phyloP scores from a whole-genome alignment of 2,888 invertebrate genomes.

The Drosophila emarginata region DNA sequence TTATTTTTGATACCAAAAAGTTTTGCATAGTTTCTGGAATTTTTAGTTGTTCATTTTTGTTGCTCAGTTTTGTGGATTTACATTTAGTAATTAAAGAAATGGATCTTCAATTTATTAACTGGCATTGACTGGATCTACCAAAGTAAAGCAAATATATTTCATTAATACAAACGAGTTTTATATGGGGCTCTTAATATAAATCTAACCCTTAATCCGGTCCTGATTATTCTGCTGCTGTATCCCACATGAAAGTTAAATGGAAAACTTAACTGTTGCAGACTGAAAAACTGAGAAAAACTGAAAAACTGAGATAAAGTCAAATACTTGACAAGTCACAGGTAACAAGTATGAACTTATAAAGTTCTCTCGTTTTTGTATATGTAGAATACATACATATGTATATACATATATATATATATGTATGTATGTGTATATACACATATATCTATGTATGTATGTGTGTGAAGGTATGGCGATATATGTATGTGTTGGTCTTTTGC shows the following conservation, averaged over 20 bases:
- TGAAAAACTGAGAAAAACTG: slow-evolving; percentile 31
- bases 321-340: slow-evolving; percentile 77
- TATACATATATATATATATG: background rate
- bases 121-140: no score
- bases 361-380: slow-evolving; percentile 39
- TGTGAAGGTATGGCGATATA: no score
- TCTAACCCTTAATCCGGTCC: background rate
- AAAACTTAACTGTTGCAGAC: slow-evolving; percentile 56
- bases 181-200: no score
- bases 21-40: no score
- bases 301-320: slow-evolving; percentile 71
- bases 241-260: slow-evolving; percentile 55
- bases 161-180: no score
- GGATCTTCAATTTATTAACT: no score
- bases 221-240: background rate
- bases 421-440: background rate
- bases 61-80: no score
- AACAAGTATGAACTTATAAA: slow-evolving; percentile 75
- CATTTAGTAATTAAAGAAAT: no score
- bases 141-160: no score
- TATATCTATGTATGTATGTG: background rate
- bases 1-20: no score
- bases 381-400: background rate
- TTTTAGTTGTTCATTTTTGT: no score
- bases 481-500: slow-evolving; percentile 62